These are phyloP conservation scores for Onthophagus sagittarius DNA, from an alignment of 2,888 invertebrate species.

Conservation along the genomic window DNA sequence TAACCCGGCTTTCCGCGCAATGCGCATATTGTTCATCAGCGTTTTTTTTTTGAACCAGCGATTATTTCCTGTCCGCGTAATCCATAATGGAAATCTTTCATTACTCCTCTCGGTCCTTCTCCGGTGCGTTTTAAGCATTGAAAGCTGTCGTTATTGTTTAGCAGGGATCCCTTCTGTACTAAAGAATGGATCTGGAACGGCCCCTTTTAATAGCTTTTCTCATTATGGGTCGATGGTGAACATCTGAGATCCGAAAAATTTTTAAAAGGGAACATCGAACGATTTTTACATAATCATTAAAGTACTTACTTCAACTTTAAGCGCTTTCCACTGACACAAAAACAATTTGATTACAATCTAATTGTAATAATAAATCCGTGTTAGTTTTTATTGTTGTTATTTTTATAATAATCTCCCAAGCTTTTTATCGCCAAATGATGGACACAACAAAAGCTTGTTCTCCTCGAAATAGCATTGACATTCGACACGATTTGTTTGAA, in stretches of 20 bases:
- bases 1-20: background rate
- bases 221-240: conserved; percentile 10
- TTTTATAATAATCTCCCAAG: background rate
- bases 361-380: background rate
- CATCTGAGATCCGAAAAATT: conserved; percentile 9
- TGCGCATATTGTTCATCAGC: background rate
- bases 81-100: background rate
- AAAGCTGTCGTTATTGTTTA: background rate
- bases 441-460: background rate
- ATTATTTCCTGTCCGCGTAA: background rate
- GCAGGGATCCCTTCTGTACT: background rate
- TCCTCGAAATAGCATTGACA: background rate
- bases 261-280: background rate
- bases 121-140: background rate
- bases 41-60: background rate
- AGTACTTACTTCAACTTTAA: no score
- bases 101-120: background rate
- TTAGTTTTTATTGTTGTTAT: background rate
- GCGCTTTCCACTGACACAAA: background rate
- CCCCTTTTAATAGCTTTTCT: conserved; percentile 10
- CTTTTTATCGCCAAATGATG: background rate
- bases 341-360: background rate
- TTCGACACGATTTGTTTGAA: background rate
- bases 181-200: conserved; percentile 1
- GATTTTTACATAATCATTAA: background rate